These are phyloP conservation scores for Scylla paramamosain DNA, from an alignment of 1,140 invertebrate genomes.

Conservation along the genomic window DNA sequence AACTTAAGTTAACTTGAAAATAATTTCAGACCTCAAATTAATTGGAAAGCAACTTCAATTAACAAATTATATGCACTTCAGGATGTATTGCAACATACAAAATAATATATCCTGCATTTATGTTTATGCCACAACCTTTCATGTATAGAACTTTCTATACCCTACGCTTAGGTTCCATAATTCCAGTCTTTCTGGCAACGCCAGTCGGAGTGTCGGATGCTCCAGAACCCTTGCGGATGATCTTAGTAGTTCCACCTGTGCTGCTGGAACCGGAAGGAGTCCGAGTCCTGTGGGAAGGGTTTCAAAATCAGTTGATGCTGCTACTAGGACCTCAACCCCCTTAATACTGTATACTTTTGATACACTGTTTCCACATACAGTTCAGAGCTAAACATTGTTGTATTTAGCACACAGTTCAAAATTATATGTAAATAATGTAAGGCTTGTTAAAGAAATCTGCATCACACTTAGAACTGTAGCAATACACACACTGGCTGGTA, in stretches of 20 bases:
- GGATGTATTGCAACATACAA: constrained; percentile 9
- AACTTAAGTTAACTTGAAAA: constrained; percentile 15
- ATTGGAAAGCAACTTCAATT: constrained; percentile 2
- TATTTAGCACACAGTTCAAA: too few relatives aligned
- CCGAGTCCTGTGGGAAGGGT: constrained; percentile 77
- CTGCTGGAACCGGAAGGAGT: constrained; percentile 81
- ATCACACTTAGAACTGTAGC: too few relatives aligned
- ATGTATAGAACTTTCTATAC: constrained; percentile 32
- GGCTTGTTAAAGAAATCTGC: too few relatives aligned
- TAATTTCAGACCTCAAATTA: constrained; percentile 15
- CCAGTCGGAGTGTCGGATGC: constrained; percentile 84
- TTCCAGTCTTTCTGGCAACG: constrained; percentile 78
- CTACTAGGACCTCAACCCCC: too few relatives aligned
- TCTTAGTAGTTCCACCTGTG: constrained; percentile 83
- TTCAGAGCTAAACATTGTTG: too few relatives aligned
- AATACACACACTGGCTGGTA: too few relatives aligned
- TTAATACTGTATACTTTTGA: too few relatives aligned
- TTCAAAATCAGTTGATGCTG: not conserved
- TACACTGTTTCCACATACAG: too few relatives aligned
- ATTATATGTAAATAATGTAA: too few relatives aligned
- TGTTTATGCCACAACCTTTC: constrained; percentile 15
- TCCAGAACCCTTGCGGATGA: constrained; percentile 85
- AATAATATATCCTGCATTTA: constrained; percentile 38
- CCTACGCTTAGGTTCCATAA: constrained; percentile 69
- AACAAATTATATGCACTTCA: not conserved